These are phyloP conservation scores for Dendropsophus ebraccatus DNA, from an alignment of 2,113 vertebrate species.

Conservation along the genomic window DNA sequence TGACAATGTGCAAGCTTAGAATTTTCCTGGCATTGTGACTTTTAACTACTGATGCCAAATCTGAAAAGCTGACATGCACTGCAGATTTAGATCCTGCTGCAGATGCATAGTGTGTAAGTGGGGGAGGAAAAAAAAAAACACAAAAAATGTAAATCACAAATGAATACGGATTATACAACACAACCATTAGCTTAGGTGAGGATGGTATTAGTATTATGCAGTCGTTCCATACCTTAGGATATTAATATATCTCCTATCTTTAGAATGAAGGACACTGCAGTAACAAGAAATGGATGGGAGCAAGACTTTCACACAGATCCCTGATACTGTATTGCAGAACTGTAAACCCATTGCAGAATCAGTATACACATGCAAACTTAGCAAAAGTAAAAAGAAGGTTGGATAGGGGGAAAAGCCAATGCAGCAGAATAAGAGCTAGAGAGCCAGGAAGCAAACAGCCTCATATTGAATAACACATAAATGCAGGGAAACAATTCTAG, in stretches of 20 bases:
- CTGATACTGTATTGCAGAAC: not conserved
- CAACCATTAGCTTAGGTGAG: conserved; percentile 58
- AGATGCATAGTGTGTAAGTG: conserved; percentile 63
- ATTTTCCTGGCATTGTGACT: conserved; percentile 61
- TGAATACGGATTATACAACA: not conserved
- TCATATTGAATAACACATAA: conserved; percentile 54
- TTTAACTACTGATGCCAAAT: conserved; percentile 62
- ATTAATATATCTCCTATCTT: conserved; percentile 30
- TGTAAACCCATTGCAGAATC: conserved; percentile 24
- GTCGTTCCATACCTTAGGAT: conserved; percentile 38
- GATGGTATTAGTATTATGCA: not conserved
- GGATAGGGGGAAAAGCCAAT: conserved; percentile 51
- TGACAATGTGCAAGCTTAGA: not conserved
- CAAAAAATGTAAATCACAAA: conserved; percentile 56
- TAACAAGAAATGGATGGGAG: conserved; percentile 9
- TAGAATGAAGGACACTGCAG: conserved; percentile 55
- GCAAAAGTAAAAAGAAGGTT: conserved; percentile 46
- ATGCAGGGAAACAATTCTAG: conserved; percentile 58
- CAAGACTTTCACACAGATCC: not conserved
- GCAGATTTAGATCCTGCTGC: conserved; percentile 53
- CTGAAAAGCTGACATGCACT: conserved; percentile 76
- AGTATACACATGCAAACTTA: conserved; percentile 36
- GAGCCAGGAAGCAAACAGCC: conserved; percentile 52
- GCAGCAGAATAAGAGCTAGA: conserved; percentile 61
- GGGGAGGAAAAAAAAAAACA: conserved; percentile 60